Conservation (phyloP, 2,797 vertebrate species). For the Poecilia gillii region DNA sequence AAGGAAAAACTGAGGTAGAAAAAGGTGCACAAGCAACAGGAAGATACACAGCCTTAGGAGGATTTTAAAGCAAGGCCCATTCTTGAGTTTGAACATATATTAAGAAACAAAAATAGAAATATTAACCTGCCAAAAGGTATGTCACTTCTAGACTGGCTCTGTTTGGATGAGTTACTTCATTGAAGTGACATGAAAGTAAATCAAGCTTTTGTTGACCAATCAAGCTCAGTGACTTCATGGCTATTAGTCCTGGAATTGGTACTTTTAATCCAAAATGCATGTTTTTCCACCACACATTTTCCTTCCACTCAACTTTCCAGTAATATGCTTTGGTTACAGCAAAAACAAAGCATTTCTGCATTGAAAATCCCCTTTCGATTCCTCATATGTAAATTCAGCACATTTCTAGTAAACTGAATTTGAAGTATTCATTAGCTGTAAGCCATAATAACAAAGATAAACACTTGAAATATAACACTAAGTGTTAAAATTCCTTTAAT, state of each 20-base stretch:
- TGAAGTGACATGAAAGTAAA: not conserved
- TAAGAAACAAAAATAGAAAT: not conserved
- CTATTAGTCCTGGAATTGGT: not conserved
- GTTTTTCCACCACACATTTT: not conserved
- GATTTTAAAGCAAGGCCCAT: not conserved
- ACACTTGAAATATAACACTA: not conserved
- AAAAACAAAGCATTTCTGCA: not conserved
- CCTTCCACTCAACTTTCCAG: slow-evolving; percentile 1
- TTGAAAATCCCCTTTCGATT: not conserved
- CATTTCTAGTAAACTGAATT: not conserved
- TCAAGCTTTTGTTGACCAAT: not conserved
- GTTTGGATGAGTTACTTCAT: not conserved
- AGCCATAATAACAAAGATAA: not conserved
- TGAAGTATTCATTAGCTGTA: not conserved
- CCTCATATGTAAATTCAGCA: not conserved
- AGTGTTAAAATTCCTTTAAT: not conserved
- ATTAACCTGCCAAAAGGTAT: not conserved
- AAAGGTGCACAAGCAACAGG: not conserved
- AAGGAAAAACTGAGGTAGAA: not conserved
- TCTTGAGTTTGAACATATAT: not conserved
- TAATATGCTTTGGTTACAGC: not conserved
- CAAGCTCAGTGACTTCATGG: not conserved
- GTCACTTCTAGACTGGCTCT: not conserved
- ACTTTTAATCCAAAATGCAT: not conserved
- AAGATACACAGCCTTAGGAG: not conserved